These are phyloP conservation scores for Adineta ricciae DNA, from an alignment of 2,888 invertebrate genomes.

Conservation along the genomic window DNA sequence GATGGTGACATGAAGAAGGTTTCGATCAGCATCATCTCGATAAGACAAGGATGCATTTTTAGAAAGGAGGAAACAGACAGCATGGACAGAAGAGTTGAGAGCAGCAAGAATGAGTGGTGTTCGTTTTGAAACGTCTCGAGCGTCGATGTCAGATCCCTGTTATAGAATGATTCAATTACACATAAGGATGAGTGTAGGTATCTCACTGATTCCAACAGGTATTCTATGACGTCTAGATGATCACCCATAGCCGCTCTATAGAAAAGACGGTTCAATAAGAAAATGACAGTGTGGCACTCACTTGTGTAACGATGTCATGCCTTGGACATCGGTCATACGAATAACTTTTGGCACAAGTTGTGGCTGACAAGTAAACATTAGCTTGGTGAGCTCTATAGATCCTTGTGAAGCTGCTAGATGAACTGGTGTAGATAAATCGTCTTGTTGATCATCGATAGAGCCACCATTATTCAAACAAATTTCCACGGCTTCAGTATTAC, in stretches of 20 bases:
- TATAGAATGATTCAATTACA: slow-evolving; percentile 51
- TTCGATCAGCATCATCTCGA: slow-evolving; percentile 69
- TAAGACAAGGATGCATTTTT: slow-evolving; percentile 66
- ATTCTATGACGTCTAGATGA: slow-evolving; percentile 67
- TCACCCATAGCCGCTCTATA: slow-evolving; percentile 72
- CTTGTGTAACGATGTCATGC: slow-evolving; percentile 79
- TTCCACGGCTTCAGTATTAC: slow-evolving; percentile 30
- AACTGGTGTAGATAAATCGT: slow-evolving; percentile 60
- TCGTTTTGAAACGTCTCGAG: slow-evolving; percentile 66
- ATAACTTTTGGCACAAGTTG: slow-evolving; percentile 55
- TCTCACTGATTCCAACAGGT: slow-evolving; percentile 54
- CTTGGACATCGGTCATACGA: slow-evolving; percentile 67
- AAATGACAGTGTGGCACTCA: not conserved
- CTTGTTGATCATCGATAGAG: slow-evolving; percentile 24
- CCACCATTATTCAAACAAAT: slow-evolving; percentile 31
- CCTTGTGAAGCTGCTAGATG: slow-evolving; percentile 78
- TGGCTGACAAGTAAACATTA: slow-evolving; percentile 62
- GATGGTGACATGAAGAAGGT: slow-evolving; percentile 73
- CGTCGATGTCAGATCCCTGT: slow-evolving; percentile 69
- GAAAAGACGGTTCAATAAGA: slow-evolving; percentile 41
- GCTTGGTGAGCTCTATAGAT: slow-evolving; percentile 69
- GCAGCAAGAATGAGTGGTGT: slow-evolving; percentile 72
- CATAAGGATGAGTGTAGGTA: not conserved
- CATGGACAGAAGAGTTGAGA: slow-evolving; percentile 49
- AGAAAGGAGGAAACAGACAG: slow-evolving; percentile 63